Evolutionary conservation across 2,113 vertebrate species (phyloP).

Genomic region (Hyaena hyaena): DNA sequence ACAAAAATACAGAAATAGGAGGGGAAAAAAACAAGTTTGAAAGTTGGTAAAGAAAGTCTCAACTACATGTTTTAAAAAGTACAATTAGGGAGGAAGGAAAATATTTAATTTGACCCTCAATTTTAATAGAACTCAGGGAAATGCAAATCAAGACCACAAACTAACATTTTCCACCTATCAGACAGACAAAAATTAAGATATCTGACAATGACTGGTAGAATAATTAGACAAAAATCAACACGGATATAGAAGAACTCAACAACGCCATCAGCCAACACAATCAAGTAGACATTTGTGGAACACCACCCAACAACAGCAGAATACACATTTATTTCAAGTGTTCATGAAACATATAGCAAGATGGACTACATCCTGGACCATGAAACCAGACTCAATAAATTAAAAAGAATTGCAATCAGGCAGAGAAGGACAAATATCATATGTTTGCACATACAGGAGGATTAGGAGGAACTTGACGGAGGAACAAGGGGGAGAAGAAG

Average conservation of each 20-base stretch:
- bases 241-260: background rate
- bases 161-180: background rate
- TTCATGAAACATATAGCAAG: background rate
- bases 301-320: background rate
- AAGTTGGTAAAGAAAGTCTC: background rate
- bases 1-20: background rate
- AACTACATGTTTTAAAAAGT: background rate
- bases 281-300: background rate
- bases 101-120: background rate
- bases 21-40: background rate
- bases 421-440: too few relatives aligned
- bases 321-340: background rate
- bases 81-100: background rate
- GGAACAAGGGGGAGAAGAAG: too few relatives aligned
- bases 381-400: background rate
- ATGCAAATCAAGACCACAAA: background rate
- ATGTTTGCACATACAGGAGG: too few relatives aligned
- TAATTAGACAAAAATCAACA: background rate
- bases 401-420: background rate
- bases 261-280: background rate
- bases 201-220: background rate
- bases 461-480: too few relatives aligned
- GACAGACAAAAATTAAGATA: background rate
- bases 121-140: constrained; percentile 21
- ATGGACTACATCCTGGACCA: background rate